These are phyloP conservation scores for Pristionchus exspectatus DNA, from an alignment of 2,888 invertebrate species.

Conservation along the genomic window DNA sequence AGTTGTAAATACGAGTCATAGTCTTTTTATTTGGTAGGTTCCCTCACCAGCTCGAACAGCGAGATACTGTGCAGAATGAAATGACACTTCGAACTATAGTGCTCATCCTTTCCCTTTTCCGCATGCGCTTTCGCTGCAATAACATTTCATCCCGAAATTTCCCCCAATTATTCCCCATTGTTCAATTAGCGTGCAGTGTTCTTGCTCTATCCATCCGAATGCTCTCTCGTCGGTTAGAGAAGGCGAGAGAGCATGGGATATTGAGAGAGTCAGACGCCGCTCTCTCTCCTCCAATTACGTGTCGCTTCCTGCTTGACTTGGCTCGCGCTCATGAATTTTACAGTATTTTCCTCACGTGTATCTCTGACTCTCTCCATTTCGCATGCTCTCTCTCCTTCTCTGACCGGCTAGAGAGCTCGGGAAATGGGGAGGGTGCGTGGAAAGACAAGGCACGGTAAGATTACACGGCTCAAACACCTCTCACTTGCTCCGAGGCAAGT, in stretches of 20 bases:
- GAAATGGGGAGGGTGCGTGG: background rate
- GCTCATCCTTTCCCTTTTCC: background rate
- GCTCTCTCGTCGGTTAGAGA: background rate
- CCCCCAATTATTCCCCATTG: background rate
- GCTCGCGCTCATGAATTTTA: slow-evolving; percentile 33
- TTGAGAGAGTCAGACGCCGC: background rate
- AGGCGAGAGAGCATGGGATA: background rate
- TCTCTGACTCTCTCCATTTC: background rate
- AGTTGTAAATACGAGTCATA: background rate
- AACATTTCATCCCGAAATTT: background rate
- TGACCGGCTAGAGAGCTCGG: background rate
- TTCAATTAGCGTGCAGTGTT: slow-evolving; percentile 16
- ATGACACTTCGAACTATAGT: background rate
- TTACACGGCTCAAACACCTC: background rate
- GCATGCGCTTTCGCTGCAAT: background rate
- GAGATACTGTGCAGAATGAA: background rate
- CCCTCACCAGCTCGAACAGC: background rate
- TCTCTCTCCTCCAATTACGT: background rate
- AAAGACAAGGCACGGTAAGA: slow-evolving; percentile 6
- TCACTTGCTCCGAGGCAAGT: background rate
- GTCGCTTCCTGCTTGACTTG: slow-evolving; percentile 35
- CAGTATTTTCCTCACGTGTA: background rate
- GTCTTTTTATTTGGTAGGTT: background rate
- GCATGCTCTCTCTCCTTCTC: background rate
- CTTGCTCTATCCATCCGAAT: background rate